phyloP scores from a whole-genome alignment of 53 echinoderm and acorn worm genomes.

The Astropecten irregularis region DNA sequence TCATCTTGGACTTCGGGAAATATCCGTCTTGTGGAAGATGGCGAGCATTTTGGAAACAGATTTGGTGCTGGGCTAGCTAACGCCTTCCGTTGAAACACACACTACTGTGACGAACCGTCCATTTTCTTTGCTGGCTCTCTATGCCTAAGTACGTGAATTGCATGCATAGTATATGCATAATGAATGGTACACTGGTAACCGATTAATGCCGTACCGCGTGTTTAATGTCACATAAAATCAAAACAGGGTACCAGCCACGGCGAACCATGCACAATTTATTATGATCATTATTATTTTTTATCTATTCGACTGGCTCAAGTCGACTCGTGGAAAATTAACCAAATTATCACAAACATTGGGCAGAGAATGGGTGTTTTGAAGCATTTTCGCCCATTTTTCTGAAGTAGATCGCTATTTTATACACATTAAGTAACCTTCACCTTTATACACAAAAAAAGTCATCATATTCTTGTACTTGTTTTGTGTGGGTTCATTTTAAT shows the following conservation, averaged over 20 bases:
- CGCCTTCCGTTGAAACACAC: constrained; percentile 31
- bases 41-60: constrained; percentile 36
- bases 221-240: neutral
- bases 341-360: no score
- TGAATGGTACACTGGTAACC: constrained; percentile 40
- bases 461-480: no score
- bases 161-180: constrained; percentile 32
- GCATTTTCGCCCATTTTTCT: no score
- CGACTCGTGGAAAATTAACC: neutral
- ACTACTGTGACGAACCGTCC: neutral
- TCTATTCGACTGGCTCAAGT: constrained; percentile 39
- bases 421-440: no score
- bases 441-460: no score
- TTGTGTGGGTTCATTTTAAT: no score
- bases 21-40: neutral
- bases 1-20: constrained; percentile 36
- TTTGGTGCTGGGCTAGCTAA: constrained; percentile 2
- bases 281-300: no score
- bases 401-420: no score
- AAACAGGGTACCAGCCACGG: constrained; percentile 25
- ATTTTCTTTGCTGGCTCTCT: constrained; percentile 1
- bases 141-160: neutral
- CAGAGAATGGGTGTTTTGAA: no score
- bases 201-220: neutral
- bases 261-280: no score